Conservation (phyloP, 2,888 invertebrate species). For the Amphipoea oculea region DNA sequence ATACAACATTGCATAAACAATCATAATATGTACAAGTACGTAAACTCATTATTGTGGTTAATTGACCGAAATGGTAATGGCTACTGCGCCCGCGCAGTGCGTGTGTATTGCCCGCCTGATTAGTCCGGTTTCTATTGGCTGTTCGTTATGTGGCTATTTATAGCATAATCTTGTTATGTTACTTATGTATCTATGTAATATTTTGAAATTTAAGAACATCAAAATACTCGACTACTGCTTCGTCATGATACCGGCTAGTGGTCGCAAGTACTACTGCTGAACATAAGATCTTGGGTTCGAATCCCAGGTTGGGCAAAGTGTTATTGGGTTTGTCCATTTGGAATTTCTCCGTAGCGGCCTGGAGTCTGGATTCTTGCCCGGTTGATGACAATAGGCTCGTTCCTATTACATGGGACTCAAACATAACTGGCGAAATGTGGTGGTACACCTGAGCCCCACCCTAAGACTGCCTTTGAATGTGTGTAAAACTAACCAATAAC, state of each 20-base stretch:
- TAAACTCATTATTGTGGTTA: slow-evolving; percentile 52
- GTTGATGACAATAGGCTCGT: not conserved
- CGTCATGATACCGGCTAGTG: not conserved
- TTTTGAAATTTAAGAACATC: not conserved
- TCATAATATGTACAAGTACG: slow-evolving; percentile 39
- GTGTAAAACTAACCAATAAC: too few relatives aligned
- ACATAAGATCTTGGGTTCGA: too few relatives aligned
- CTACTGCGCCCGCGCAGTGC: slow-evolving; percentile 25
- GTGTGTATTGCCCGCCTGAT: slow-evolving; percentile 42
- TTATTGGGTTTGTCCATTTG: too few relatives aligned
- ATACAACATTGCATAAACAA: slow-evolving; percentile 57
- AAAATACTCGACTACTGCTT: not conserved
- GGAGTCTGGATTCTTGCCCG: not conserved
- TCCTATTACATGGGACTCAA: not conserved
- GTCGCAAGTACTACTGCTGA: not conserved
- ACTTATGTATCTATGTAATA: not conserved
- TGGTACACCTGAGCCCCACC: not conserved
- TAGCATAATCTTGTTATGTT: slow-evolving; percentile 22
- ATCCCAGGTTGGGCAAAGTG: not conserved
- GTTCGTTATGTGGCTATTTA: slow-evolving; percentile 29
- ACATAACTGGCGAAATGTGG: not conserved
- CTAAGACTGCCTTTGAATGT: too few relatives aligned
- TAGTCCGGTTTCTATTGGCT: slow-evolving; percentile 46
- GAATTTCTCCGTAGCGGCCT: not conserved
- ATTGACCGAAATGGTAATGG: slow-evolving; percentile 49